Percentiles rank a stretch among this genome's conserved stretches.
These are phyloP conservation scores for Adelges cooleyi DNA, from an alignment of 1,140 invertebrate species.

Conservation along the genomic window DNA sequence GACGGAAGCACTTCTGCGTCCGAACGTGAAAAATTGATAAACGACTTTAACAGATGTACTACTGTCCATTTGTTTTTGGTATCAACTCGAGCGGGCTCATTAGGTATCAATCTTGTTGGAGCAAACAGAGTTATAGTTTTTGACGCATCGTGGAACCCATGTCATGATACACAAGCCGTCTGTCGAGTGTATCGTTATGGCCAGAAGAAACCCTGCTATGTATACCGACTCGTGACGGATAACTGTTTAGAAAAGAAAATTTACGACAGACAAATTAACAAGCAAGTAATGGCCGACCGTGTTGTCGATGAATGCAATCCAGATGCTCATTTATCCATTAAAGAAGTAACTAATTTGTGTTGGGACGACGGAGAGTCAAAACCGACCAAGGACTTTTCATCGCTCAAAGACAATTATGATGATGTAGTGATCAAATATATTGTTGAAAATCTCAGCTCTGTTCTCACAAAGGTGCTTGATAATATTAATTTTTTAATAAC, in stretches of 20 bases:
- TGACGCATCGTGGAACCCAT: constrained; percentile 99
- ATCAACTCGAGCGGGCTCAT: constrained; percentile 91
- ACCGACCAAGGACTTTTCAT: constrained; percentile 52
- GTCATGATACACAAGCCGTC: constrained; percentile 96
- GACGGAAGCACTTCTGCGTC: constrained; percentile 90
- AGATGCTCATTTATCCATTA: constrained; percentile 85
- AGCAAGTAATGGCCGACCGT: constrained; percentile 92
- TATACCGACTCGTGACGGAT: constrained; percentile 93
- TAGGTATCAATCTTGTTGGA: constrained; percentile 95
- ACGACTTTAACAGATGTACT: constrained; percentile 90
- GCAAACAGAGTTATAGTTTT: constrained; percentile 95
- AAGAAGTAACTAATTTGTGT: constrained; percentile 87
- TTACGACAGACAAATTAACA: constrained; percentile 95
- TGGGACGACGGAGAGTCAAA: constrained; percentile 77
- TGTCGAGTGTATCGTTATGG: constrained; percentile 96
- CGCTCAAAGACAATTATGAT: constrained; percentile 57
- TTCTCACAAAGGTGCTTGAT: constrained; percentile 53
- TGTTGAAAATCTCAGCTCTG: constrained; percentile 51
- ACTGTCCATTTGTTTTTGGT: constrained; percentile 85
- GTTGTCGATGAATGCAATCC: constrained; percentile 97
- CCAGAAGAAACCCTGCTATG: constrained; percentile 85
- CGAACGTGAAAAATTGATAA: constrained; percentile 92
- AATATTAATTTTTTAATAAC: neutral
- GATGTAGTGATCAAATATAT: constrained; percentile 73
- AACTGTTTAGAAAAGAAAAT: constrained; percentile 96